Percentiles rank a stretch among this genome's conserved stretches.
Conservation (phyloP, 2,113 vertebrate genomes). For the Probosciger aterrimus region DNA sequence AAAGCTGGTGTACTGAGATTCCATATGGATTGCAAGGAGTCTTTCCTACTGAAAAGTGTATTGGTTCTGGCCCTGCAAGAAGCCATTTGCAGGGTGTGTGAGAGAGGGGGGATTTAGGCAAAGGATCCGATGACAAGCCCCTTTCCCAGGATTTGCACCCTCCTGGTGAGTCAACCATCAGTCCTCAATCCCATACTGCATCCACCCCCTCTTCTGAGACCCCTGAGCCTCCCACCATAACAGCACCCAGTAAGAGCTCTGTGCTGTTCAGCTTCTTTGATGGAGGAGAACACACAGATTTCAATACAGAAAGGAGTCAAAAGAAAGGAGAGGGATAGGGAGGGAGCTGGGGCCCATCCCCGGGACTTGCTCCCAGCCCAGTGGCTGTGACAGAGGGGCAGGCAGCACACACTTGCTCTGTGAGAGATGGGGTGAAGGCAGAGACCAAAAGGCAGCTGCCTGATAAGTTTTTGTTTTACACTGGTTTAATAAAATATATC, state of each 20-base stretch:
- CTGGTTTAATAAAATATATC: neutral
- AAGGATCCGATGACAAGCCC: neutral
- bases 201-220: neutral
- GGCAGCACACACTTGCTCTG: neutral
- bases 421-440: neutral
- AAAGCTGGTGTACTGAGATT: neutral
- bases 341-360: neutral
- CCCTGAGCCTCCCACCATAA: accelerated
- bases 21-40: neutral
- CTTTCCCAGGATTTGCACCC: neutral
- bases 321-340: neutral
- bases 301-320: neutral
- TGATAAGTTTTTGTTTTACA: neutral
- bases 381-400: neutral
- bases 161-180: neutral
- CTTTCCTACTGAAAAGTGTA: neutral
- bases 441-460: neutral
- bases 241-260: neutral
- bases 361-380: neutral
- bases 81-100: neutral
- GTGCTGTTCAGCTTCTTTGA: neutral
- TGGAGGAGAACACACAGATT: neutral
- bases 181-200: neutral
- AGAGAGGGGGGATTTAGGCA: neutral
- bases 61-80: neutral